Conservation (phyloP, 2,113 vertebrate genomes). For the Neogobius melanostomus region DNA sequence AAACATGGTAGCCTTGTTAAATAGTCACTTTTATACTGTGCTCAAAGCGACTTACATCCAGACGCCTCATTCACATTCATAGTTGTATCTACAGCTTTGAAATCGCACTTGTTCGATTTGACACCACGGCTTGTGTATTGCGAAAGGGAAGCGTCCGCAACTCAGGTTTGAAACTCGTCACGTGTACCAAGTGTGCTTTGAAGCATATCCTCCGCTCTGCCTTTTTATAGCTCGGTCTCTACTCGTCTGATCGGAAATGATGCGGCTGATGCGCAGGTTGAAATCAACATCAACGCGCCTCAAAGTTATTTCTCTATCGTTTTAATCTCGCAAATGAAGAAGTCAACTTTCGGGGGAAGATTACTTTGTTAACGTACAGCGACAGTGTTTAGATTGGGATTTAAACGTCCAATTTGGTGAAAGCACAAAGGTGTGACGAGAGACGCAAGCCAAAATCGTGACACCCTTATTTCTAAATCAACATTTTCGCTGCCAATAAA, state of each 20-base stretch:
- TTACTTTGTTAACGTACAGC: conserved; percentile 9
- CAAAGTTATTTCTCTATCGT: conserved; percentile 10
- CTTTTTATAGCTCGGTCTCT: conserved; percentile 15
- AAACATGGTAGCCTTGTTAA: too few species aligned
- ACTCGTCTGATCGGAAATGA: conserved; percentile 19
- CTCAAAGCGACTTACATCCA: too few species aligned
- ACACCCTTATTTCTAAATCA: conserved; percentile 45
- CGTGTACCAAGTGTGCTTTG: conserved; percentile 9
- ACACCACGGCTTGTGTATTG: too few species aligned
- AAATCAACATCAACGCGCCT: conserved; percentile 12
- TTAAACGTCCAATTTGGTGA: conserved; percentile 27
- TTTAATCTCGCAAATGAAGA: conserved; percentile 1
- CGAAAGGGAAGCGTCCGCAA: too few species aligned
- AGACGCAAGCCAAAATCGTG: conserved; percentile 1
- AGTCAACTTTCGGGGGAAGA: neutral
- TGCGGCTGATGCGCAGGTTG: conserved; percentile 2
- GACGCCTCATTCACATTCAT: too few species aligned
- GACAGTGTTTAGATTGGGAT: conserved; percentile 3
- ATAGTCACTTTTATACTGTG: too few species aligned
- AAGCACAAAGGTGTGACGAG: conserved; percentile 6
- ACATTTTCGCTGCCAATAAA: conserved; percentile 23
- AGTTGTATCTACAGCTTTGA: too few species aligned
- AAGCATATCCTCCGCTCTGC: conserved; percentile 1
- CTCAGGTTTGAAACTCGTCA: neutral
- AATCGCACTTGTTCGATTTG: too few species aligned